Conservation (phyloP, 1,140 invertebrate genomes). For the Oryctes rhinoceros region DNA sequence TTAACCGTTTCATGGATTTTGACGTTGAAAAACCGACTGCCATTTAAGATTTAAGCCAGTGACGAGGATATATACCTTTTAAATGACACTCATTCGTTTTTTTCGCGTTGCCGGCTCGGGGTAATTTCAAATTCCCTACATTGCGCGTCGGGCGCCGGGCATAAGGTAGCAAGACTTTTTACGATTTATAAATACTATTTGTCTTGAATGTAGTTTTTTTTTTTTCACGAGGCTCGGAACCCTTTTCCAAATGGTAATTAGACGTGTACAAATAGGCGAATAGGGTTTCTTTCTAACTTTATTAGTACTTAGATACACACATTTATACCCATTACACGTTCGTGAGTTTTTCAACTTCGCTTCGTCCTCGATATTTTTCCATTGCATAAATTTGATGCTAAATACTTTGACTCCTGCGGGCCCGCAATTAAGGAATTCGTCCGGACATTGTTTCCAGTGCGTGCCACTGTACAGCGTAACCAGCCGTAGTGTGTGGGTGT, state of each 20-base stretch:
- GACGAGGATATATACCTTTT: conserved; percentile 35
- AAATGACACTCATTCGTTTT: conserved; percentile 34
- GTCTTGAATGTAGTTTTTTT: neutral
- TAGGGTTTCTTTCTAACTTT: neutral
- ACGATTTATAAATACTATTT: conserved; percentile 34
- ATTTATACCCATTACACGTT: neutral
- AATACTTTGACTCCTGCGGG: neutral
- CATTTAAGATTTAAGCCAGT: conserved; percentile 40
- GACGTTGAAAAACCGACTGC: conserved; percentile 39
- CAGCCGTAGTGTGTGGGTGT: no score
- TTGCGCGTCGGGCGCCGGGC: neutral
- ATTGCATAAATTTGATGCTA: neutral
- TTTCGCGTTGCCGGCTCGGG: neutral
- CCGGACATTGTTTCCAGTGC: neutral
- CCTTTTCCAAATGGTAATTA: conserved; percentile 25
- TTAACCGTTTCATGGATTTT: conserved; percentile 41
- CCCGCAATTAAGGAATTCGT: neutral
- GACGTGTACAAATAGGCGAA: conserved; percentile 33
- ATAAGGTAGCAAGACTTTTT: neutral
- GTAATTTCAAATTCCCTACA: conserved; percentile 9
- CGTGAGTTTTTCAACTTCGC: neutral
- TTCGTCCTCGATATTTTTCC: neutral
- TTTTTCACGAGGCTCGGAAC: neutral
- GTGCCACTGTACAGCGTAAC: neutral
- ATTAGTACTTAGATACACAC: conserved; percentile 6